These are phyloP conservation scores for Eurypyga helias DNA, from an alignment of 2,113 vertebrate genomes.

Conservation along the genomic window DNA sequence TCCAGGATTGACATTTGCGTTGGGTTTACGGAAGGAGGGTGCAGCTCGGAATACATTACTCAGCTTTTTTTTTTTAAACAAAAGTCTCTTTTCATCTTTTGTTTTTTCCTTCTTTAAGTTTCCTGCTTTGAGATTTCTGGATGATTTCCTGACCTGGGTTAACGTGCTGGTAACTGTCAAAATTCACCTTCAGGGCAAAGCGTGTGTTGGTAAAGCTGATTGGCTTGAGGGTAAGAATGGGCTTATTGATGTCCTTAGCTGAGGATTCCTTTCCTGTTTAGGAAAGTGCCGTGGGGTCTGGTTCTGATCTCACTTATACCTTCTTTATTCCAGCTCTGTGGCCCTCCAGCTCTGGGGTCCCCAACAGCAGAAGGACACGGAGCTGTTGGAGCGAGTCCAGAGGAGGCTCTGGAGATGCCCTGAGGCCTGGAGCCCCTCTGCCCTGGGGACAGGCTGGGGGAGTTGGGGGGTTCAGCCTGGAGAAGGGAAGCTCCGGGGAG, in stretches of 20 bases:
- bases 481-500: no score
- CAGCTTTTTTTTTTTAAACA: not conserved
- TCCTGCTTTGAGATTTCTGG: conserved; percentile 42
- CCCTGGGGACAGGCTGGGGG: no score
- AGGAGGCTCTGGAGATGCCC: no score
- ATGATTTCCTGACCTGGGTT: conserved; percentile 28
- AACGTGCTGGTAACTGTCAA: not conserved
- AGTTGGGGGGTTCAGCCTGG: no score
- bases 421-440: no score
- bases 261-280: not conserved
- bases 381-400: no score
- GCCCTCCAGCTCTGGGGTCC: no score
- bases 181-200: not conserved
- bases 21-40: not conserved
- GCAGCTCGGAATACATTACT: not conserved
- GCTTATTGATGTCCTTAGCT: not conserved
- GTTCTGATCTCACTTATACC: not conserved
- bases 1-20: not conserved
- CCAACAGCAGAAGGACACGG: no score
- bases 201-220: accelerated
- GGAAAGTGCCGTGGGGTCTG: accelerated
- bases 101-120: conserved; percentile 53
- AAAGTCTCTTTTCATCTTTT: conserved; percentile 7
- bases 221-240: not conserved
- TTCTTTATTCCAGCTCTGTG: not conserved